phyloP scores from a whole-genome alignment of 2,888 invertebrate genomes.

The Allacma fusca region DNA sequence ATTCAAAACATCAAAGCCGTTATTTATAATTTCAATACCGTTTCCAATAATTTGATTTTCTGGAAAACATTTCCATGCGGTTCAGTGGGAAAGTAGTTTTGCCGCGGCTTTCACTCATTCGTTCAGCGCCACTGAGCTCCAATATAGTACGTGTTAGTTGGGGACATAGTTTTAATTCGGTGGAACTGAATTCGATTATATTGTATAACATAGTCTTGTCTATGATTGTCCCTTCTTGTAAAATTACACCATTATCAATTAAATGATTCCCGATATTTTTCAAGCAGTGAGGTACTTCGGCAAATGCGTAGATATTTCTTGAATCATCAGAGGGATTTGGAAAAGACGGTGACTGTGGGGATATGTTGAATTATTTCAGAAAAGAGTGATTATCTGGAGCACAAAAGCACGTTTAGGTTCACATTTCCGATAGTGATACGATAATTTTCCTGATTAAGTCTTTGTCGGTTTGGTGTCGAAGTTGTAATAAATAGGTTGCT shows the following conservation, averaged over 20 bases:
- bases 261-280: slow-evolving; percentile 55
- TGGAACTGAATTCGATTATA: slow-evolving; percentile 15
- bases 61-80: slow-evolving; percentile 17
- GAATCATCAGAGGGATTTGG: slow-evolving; percentile 40
- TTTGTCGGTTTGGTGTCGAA: no score
- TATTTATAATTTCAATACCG: slow-evolving; percentile 32
- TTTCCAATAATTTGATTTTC: neutral
- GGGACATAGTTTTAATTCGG: slow-evolving; percentile 26
- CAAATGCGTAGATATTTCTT: slow-evolving; percentile 49
- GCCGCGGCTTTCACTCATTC: slow-evolving; percentile 35
- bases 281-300: slow-evolving; percentile 55
- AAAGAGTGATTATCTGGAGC: no score
- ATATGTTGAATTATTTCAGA: no score
- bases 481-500: no score
- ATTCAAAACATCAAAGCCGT: slow-evolving; percentile 39
- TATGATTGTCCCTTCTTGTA: slow-evolving; percentile 39
- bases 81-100: slow-evolving; percentile 26
- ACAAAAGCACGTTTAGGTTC: no score
- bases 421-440: no score
- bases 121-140: slow-evolving; percentile 33
- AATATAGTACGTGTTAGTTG: neutral
- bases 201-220: slow-evolving; percentile 1
- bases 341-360: slow-evolving; percentile 25
- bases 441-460: no score
- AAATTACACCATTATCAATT: slow-evolving; percentile 49